phyloP scores from a whole-genome alignment of 2,113 vertebrate genomes.

The Barnardius zonarius region DNA sequence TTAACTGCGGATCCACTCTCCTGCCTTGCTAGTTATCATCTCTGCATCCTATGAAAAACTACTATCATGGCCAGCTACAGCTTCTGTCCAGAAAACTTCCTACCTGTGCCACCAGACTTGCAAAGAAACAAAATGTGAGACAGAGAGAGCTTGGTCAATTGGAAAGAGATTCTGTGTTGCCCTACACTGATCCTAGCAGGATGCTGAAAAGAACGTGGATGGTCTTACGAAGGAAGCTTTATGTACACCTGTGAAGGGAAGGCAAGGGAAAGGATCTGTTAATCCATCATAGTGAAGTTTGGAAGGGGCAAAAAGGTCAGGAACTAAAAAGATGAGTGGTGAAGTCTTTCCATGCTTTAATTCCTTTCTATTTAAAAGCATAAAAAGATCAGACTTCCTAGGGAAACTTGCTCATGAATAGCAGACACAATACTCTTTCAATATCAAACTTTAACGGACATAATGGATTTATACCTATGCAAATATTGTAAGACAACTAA shows the following conservation, averaged over 20 bases:
- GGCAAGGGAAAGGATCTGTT: not conserved
- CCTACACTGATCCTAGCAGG: not conserved
- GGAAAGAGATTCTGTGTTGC: not conserved
- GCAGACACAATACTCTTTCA: not conserved
- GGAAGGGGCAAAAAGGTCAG: not conserved
- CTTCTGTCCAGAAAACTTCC: not conserved
- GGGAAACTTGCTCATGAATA: not conserved
- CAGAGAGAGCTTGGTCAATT: not conserved
- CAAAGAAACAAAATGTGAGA: not conserved
- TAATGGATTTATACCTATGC: not conserved
- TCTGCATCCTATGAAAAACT: not conserved
- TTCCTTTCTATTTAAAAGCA: not conserved
- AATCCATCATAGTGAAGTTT: not conserved
- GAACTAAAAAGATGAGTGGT: not conserved
- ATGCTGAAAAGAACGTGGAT: not conserved
- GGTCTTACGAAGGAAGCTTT: not conserved
- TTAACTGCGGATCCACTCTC: not conserved
- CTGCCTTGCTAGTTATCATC: not conserved
- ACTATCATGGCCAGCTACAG: not conserved
- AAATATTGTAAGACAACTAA: not conserved
- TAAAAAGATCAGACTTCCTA: not conserved
- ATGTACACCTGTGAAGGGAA: not conserved
- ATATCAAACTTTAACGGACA: not conserved
- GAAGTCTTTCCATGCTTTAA: not conserved
- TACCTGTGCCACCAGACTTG: not conserved